phyloP scores from a whole-genome alignment of 2,888 invertebrate species.

The Rhimphoctona megacephalus region DNA sequence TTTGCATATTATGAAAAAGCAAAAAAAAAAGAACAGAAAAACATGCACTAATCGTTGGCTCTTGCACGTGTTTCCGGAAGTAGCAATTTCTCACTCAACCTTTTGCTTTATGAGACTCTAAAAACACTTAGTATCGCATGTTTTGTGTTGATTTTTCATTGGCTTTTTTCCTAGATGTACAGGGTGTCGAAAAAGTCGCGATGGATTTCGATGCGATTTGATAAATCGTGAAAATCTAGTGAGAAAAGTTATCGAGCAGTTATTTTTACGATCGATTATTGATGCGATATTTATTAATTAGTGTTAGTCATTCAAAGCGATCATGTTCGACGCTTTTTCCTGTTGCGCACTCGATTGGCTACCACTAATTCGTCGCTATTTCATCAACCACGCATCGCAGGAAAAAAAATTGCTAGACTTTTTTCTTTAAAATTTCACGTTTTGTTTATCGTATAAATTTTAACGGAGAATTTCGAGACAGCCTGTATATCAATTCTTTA shows the following conservation, averaged over 20 bases:
- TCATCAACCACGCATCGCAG: not conserved
- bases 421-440: not conserved
- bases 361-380: not conserved
- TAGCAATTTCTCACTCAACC: not conserved
- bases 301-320: not conserved
- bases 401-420: not conserved
- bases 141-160: not conserved
- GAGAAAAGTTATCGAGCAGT: not conserved
- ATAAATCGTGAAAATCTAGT: not conserved
- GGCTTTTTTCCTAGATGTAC: not conserved
- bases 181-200: not conserved
- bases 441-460: not conserved
- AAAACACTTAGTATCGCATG: not conserved
- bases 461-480: not conserved
- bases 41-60: conserved; percentile 31
- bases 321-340: not conserved
- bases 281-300: not conserved
- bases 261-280: not conserved
- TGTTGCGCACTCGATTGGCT: not conserved
- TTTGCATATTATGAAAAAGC: not conserved
- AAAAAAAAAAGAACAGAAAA: not conserved
- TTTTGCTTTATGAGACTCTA: not conserved
- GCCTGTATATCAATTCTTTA: not conserved
- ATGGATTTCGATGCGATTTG: not conserved
- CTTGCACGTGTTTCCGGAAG: conserved; percentile 43